phyloP scores from a whole-genome alignment of 2,797 vertebrate genomes.

The Tokudaia muenninki region DNA sequence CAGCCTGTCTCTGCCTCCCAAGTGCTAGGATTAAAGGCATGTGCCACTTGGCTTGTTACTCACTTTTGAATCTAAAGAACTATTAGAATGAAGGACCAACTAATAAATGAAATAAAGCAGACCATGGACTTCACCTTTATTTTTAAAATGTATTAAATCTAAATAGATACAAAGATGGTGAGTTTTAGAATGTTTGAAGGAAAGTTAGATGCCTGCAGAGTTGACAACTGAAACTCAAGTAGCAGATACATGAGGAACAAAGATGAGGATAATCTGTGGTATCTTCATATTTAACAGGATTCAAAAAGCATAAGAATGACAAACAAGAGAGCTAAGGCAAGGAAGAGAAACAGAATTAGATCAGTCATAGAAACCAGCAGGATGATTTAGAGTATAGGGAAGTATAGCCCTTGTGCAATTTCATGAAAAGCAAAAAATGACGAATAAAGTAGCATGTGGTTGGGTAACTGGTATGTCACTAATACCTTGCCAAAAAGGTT shows the following conservation, averaged over 20 bases:
- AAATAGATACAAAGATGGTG: slow-evolving; percentile 32
- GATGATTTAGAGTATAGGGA: slow-evolving; percentile 33
- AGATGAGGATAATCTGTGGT: neutral
- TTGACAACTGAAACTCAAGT: slow-evolving; percentile 19
- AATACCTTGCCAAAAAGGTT: neutral
- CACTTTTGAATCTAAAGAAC: slow-evolving; percentile 32
- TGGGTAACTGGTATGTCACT: neutral
- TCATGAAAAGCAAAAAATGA: slow-evolving; percentile 29
- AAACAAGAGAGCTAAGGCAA: slow-evolving; percentile 17
- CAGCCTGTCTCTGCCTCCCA: neutral
- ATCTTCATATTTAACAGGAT: slow-evolving; percentile 33
- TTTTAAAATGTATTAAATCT: slow-evolving; percentile 48
- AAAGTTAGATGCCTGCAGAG: slow-evolving; percentile 23
- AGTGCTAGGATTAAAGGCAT: neutral
- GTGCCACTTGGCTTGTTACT: neutral
- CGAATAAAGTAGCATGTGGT: slow-evolving; percentile 30
- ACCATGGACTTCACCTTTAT: neutral
- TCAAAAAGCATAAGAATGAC: slow-evolving; percentile 20
- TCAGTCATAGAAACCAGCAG: slow-evolving; percentile 2
- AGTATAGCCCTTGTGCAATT: neutral
- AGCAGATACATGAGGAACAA: slow-evolving; percentile 8
- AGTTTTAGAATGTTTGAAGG: slow-evolving; percentile 13
- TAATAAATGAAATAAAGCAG: neutral
- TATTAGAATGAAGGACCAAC: neutral
- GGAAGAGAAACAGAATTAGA: slow-evolving; percentile 13